Evolutionary conservation across 2,113 vertebrate species (phyloP), one percentile per base, ranked within the genome.

Genomic region (Grus americana): DNA sequence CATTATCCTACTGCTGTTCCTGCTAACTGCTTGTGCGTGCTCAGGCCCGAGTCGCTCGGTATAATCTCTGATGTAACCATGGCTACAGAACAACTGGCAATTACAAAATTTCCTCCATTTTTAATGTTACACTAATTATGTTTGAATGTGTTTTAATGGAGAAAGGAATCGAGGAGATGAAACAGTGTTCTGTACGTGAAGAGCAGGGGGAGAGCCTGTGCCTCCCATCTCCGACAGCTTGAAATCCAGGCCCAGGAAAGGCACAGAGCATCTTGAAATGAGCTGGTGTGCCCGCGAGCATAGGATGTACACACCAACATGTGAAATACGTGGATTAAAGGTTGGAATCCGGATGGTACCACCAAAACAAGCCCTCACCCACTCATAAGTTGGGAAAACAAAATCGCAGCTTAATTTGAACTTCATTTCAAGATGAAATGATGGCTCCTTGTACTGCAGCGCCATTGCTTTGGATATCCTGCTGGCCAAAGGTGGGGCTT

Each of bases 41-140:
- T 98, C 97, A 95, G 98, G 97, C 98, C 97, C 52, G 97, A 98
- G 97, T 94, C 76, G 50, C 98, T 97, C 36, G 71, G 96, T 95
- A 94, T 98, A 98, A 98, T 98, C 98, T 98, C 97, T 95, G 95
- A 91, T 73, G 98, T 99, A 98, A 98, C 99, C 98, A 97, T 98
- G 98, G 98, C 95, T 98, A 99, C 98, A 10, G 95, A 97, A 98
- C 98, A 98, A 98, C 98, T 98, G 98, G 98, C 98, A 98, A 97
- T 98, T 97, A 98, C 96, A 97, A 98, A 97, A 98, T 98, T 98
- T 98, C 97, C 95, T 98, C 96, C 95, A 95, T 98, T 95, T 97
- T 97, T 98, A 98, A 97, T 98, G 98, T 97, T 98, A 91, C 86
- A 94, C 98, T 99, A 99, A 99, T 99, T 99, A 98, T 97, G 97